Percentiles rank a stretch among this genome's conserved stretches.
Evolutionary conservation across 2,797 vertebrate genomes (phyloP).

Genomic region (Adrianichthys oophorus): DNA sequence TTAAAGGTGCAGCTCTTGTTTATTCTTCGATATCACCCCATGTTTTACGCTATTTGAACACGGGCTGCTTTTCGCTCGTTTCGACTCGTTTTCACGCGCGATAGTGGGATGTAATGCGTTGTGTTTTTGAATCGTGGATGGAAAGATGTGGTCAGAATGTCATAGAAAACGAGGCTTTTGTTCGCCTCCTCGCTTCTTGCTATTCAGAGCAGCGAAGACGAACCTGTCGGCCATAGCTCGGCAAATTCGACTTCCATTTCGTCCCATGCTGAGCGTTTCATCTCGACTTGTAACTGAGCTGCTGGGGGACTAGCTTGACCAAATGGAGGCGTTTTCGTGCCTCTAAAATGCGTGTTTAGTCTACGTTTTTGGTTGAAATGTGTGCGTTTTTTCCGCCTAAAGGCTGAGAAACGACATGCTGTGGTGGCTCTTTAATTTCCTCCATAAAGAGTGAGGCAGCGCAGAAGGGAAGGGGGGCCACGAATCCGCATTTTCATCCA

Average conservation of each 20-base stretch:
- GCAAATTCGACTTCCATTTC: conserved; percentile 68
- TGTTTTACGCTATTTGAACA: conserved; percentile 72
- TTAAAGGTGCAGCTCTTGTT: conserved; percentile 63
- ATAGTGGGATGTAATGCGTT: background rate
- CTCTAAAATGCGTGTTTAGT: background rate
- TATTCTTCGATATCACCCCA: conserved; percentile 75
- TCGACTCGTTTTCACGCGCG: conserved; percentile 16
- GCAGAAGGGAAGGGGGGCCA: conserved; percentile 40
- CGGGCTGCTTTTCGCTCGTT: conserved; percentile 40
- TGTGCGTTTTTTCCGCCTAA: conserved; percentile 1
- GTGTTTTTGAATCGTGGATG: background rate
- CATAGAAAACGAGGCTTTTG: conserved; percentile 65
- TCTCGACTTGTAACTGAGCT: conserved; percentile 32
- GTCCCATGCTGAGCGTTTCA: conserved; percentile 63
- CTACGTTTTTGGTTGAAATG: background rate
- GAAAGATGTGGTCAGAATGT: background rate
- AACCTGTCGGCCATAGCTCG: conserved; percentile 75
- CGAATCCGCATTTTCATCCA: conserved; percentile 49
- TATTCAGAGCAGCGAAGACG: conserved; percentile 64
- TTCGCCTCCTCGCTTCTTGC: conserved; percentile 60
- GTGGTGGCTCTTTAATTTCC: conserved; percentile 71
- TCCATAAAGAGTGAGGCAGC: conserved; percentile 45
- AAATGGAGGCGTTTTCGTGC: background rate
- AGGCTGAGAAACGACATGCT: conserved; percentile 41
- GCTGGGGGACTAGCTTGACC: conserved; percentile 1